Evolutionary conservation across 2,888 invertebrate species (phyloP).

Genomic region (Hirudinaria manillensis): DNA sequence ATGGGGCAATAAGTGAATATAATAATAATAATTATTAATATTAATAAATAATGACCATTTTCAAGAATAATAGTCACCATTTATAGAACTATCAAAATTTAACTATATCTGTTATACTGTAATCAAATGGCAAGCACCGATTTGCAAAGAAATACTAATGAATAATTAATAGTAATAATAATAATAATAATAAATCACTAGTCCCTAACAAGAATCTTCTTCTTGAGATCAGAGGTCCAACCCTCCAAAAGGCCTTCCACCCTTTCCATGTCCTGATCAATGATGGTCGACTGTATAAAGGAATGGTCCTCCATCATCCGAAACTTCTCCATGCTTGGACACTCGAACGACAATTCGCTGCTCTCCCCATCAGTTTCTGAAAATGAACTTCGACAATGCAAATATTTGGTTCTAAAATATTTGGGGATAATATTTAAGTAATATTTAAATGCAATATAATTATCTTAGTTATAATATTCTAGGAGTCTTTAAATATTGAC

Average conservation of each 20-base stretch:
- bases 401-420: too few relatives aligned
- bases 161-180: neutral
- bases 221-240: slow-evolving; percentile 50
- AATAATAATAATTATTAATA: too few relatives aligned
- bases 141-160: too few relatives aligned
- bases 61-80: neutral
- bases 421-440: too few relatives aligned
- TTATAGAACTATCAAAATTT: too few relatives aligned
- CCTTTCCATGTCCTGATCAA: slow-evolving; percentile 47
- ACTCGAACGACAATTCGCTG: neutral
- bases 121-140: too few relatives aligned
- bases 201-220: slow-evolving; percentile 47
- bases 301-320: slow-evolving; percentile 4
- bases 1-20: neutral
- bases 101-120: too few relatives aligned
- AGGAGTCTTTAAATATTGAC: too few relatives aligned
- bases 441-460: too few relatives aligned
- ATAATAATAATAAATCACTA: slow-evolving; percentile 5
- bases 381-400: too few relatives aligned
- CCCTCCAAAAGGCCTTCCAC: slow-evolving; percentile 49
- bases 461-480: too few relatives aligned
- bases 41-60: neutral
- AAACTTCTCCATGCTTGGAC: slow-evolving; percentile 5
- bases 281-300: neutral
- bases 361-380: neutral